Evolutionary conservation across 1,140 invertebrate species (phyloP), one percentile per base, ranked within the genome.

Genomic region (Rhizoglyphus robini): DNA sequence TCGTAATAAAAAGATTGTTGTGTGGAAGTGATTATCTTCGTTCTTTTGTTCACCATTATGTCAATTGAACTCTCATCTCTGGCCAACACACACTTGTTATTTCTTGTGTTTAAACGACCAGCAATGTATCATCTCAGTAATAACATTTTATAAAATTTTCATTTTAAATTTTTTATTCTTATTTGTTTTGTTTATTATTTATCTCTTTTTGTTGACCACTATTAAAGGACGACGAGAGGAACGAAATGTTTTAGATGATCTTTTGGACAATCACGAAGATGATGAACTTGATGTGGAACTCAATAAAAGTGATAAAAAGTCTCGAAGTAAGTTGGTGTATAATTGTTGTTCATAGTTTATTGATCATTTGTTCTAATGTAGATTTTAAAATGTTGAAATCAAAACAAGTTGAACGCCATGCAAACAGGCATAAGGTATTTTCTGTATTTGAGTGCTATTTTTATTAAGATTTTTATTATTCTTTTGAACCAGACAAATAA

Each of bases 1-100:
- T 74, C 83, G 85, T 69, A 82, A 83, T 67, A 91, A 88, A 75
- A 86, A 86, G 69, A 86, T 86, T 36, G 81, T 90, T 54, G 80
- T 95, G 60, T 97, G 93, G 90, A 30, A 15, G 29, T 60, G 27
- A 60, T 5, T 25, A 25, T 27, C n/a, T n/a, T n/a, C 41, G 23
- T 23, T 46, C 41, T 46, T 46, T 46, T 46, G 15, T 46, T 46
- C 41, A 46, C 41, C 41, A 15, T 46, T 46, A 23, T 46, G 41
- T 46, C 15, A 46, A 46, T 15, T 46, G 15, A 46, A 46, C 41
- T 23, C 41, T 46, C 23, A 46, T 46, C 23, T n/a, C n/a, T n/a
- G n/a, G n/a, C n/a, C n/a, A n/a, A n/a, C n/a, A n/a, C n/a, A n/a
- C n/a, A n/a, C n/a, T n/a, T n/a, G n/a, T n/a, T n/a, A n/a, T n/a